These are phyloP conservation scores for Tetraneura akinire DNA, from an alignment of 1,140 invertebrate species.

Conservation along the genomic window DNA sequence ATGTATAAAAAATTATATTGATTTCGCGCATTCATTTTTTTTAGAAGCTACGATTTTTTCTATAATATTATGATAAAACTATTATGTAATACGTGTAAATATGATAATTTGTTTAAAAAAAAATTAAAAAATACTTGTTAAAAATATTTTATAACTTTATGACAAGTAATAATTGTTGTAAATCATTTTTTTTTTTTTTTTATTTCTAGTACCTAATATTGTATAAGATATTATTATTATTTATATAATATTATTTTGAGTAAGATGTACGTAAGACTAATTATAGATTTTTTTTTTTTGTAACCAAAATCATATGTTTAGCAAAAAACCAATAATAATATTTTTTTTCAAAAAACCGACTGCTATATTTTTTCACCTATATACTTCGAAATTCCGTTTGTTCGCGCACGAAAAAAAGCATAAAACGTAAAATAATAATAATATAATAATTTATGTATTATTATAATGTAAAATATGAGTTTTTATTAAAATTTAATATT, in stretches of 20 bases:
- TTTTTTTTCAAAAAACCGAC: conserved; percentile 31
- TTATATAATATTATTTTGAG: conserved; percentile 39
- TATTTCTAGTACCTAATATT: conserved; percentile 27
- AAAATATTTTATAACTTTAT: conserved; percentile 49
- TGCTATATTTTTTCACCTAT: not conserved
- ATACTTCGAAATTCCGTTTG: not conserved
- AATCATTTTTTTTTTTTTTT: conserved; percentile 45
- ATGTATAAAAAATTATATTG: conserved; percentile 5
- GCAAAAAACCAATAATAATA: conserved; percentile 45
- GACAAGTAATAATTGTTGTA: conserved; percentile 49
- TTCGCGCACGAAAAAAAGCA: not conserved
- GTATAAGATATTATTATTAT: conserved; percentile 35
- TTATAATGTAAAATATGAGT: too few species aligned
- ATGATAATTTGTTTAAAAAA: conserved; percentile 49
- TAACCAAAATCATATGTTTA: conserved; percentile 36
- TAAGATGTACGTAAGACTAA: conserved; percentile 48
- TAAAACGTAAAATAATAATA: not conserved
- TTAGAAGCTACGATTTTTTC: conserved; percentile 43
- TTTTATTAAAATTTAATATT: too few species aligned
- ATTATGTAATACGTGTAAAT: too few species aligned
- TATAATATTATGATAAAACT: too few species aligned
- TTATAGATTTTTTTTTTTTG: conserved; percentile 40
- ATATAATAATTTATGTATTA: not conserved
- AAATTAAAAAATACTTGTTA: conserved; percentile 49
- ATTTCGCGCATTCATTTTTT: conserved; percentile 38